A percentile compares a stretch with the other conserved stretches of the same genome.
Conservation (phyloP, 2,888 invertebrate species). For the Ephialtes manifestator region DNA sequence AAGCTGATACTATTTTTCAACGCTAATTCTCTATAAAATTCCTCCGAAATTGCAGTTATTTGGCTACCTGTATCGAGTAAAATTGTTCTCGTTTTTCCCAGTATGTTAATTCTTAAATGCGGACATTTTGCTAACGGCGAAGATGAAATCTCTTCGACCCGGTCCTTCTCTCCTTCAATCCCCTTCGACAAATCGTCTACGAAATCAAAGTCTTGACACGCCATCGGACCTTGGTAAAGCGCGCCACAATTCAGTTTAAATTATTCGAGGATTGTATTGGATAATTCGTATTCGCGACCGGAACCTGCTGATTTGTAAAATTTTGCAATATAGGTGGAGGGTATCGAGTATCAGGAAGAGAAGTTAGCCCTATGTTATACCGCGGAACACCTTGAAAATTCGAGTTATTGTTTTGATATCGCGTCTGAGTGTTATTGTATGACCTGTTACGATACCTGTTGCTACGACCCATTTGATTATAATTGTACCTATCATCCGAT, state of each 20-base stretch:
- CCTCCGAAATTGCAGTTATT: slow-evolving; percentile 46
- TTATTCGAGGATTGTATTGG: not conserved
- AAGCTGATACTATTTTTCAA: not conserved
- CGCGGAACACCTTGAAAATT: too few relatives aligned
- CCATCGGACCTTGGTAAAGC: slow-evolving; percentile 47
- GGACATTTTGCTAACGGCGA: not conserved
- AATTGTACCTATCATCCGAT: too few relatives aligned
- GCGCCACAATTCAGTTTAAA: slow-evolving; percentile 60
- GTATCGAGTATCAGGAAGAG: too few relatives aligned
- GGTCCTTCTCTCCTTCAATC: not conserved
- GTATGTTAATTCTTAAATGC: slow-evolving; percentile 1
- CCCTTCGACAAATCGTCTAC: not conserved
- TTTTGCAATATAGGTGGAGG: too few relatives aligned
- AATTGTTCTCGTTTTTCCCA: not conserved
- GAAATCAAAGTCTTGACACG: slow-evolving; percentile 28
- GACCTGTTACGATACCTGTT: too few relatives aligned
- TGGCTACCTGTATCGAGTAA: slow-evolving; percentile 53
- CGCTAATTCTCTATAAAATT: slow-evolving; percentile 35
- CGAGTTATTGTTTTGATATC: too few relatives aligned
- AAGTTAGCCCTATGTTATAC: too few relatives aligned
- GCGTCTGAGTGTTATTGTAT: too few relatives aligned
- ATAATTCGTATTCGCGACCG: not conserved
- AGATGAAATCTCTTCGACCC: not conserved
- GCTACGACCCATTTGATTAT: too few relatives aligned
- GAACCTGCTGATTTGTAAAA: too few relatives aligned